Evolutionary conservation across 2,113 vertebrate species (phyloP), one percentile per base, ranked within the genome.

Genomic region (Camelus bactrianus): DNA sequence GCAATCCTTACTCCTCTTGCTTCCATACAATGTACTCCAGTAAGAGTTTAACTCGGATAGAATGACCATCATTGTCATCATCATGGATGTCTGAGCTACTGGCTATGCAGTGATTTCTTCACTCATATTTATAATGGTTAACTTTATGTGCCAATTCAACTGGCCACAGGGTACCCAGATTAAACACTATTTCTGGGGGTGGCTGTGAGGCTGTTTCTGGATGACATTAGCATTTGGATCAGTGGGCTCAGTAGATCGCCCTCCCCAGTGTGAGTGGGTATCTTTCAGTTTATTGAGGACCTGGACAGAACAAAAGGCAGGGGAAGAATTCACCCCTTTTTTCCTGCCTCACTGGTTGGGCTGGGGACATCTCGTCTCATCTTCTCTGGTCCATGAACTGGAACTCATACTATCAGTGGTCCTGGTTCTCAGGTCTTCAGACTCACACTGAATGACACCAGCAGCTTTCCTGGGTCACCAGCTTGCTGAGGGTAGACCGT

Each of bases 91-190:
- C 88, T 94, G 15, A 95, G 92, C 86, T 83, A 69, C 8, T 14
- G 62, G 0, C 35, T 1, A 32, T 89, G 35, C 73, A 35, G 52
- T 94, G 20, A 52, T 76, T 52, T 1, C 48, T 62, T 38, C 54
- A 75, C 94, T 89, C 16, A 58, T 94, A 95, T 79, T 24, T 79
- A 5, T 35, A 62, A 62, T 62, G 12, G 13, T 42, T 94, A 60
- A 42, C 16, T 95, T 77, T 62, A 52, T 20, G 0, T 86, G 52
- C 62, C 64, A 79, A 13, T 10, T 72, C 80, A 28, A 28, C 28
- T 62, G 72, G 15, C 60, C 72, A 54, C 7, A 1, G 32, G 4
- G 35, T 62, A 4, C 2, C 64, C 54, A 73, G 30, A 58, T 73
- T 56, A 30, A 54, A 38, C 14, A 35, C 12, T 24, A 48, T 20